A percentile compares a stretch with the other conserved stretches of the same genome.
phyloP scores from a whole-genome alignment of 2,113 vertebrate genomes.

The Aix galericulata region DNA sequence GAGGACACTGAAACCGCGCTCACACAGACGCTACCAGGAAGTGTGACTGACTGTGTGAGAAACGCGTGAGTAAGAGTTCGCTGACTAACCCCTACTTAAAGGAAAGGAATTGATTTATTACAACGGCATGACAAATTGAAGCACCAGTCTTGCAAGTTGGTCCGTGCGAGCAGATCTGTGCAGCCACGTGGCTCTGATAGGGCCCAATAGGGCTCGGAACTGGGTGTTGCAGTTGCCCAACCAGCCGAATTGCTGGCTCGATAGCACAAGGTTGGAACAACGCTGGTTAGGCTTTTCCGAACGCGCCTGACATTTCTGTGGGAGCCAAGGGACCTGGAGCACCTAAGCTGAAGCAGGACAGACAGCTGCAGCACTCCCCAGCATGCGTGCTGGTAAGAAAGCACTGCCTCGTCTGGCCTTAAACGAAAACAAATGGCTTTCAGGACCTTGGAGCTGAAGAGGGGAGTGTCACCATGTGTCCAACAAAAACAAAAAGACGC shows the following conservation, averaged over 20 bases:
- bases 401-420: not conserved
- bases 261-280: not conserved
- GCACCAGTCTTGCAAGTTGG: constrained; percentile 37
- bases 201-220: not conserved
- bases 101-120: constrained; percentile 47
- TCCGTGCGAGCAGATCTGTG: not conserved
- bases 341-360: not conserved
- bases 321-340: not conserved
- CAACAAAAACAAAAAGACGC: constrained; percentile 39
- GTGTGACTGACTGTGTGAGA: not conserved
- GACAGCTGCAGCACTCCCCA: constrained; percentile 6
- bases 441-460: constrained; percentile 31
- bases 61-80: constrained; percentile 27
- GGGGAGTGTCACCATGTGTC: constrained; percentile 45
- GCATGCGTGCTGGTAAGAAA: not conserved
- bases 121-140: constrained; percentile 14
- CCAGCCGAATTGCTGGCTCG: not conserved
- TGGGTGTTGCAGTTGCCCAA: not conserved
- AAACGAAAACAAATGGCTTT: constrained; percentile 32
- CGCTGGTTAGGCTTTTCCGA: not conserved
- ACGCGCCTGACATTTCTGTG: not conserved
- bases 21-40: not conserved
- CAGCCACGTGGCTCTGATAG: constrained; percentile 14
- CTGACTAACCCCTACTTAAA: constrained; percentile 42
- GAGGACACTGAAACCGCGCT: not conserved